phyloP scores from a whole-genome alignment of 2,113 vertebrate species.

The Microtus richardsoni region DNA sequence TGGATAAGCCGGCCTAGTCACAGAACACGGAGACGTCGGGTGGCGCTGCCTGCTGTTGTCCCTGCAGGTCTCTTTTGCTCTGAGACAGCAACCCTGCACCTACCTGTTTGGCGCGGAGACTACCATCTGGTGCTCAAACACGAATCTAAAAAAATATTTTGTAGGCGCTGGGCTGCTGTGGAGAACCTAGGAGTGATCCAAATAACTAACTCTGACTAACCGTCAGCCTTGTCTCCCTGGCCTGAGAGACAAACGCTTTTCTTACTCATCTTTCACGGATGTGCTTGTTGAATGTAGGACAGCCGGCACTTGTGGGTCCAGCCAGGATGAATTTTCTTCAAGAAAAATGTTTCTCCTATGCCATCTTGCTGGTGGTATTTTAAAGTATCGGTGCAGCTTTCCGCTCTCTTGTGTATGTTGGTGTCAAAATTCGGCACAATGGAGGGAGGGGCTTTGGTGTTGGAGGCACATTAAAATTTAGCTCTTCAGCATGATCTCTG shows the following conservation, averaged over 20 bases:
- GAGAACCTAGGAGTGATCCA: neutral
- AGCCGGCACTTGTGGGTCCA: neutral
- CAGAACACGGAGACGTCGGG: neutral
- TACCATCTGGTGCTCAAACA: neutral
- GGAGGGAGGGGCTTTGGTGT: neutral
- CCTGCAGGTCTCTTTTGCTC: neutral
- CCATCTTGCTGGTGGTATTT: neutral
- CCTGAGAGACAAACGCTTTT: neutral
- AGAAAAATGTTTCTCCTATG: neutral
- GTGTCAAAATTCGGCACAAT: rapidly evolving
- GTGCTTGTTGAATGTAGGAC: neutral
- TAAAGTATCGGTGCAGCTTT: neutral
- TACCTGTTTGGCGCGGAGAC: neutral
- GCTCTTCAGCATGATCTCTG: neutral
- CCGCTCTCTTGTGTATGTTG: neutral
- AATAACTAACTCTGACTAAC: neutral
- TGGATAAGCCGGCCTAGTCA: neutral
- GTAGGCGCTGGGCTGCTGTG: neutral
- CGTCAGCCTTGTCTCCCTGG: neutral
- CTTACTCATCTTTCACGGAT: neutral
- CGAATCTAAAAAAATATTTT: neutral
- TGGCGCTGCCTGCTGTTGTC: neutral
- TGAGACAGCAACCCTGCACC: rapidly evolving
- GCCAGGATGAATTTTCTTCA: neutral
- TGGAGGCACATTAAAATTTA: neutral